phyloP scores from a whole-genome alignment of 2,113 vertebrate species.

The Muntiacus muntjak region DNA sequence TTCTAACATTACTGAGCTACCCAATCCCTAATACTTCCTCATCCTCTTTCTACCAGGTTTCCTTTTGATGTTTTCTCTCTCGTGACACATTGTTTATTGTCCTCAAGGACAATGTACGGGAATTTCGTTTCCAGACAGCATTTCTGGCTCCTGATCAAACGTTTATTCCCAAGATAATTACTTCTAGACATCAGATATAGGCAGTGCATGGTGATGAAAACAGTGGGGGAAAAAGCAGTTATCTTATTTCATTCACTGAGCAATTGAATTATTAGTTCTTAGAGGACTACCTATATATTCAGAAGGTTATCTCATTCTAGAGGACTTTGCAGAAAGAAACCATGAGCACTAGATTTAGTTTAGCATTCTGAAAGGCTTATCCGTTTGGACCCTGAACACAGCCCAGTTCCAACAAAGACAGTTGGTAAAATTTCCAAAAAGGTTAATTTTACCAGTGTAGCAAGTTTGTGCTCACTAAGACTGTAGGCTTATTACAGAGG shows the following conservation, averaged over 20 bases:
- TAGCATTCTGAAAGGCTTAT: background rate
- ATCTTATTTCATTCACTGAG: background rate
- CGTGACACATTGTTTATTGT: background rate
- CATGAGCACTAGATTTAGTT: background rate
- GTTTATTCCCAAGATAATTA: slow-evolving; percentile 18
- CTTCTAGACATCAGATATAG: background rate
- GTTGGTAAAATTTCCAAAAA: background rate
- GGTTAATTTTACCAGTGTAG: slow-evolving; percentile 9
- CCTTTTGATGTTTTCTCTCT: background rate
- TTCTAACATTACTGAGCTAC: background rate
- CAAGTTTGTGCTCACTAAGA: background rate
- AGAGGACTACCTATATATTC: background rate
- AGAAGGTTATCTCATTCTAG: background rate
- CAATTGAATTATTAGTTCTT: slow-evolving; percentile 33
- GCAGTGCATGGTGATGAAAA: background rate
- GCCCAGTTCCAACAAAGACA: slow-evolving; percentile 7
- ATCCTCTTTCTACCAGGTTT: background rate
- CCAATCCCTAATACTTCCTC: background rate
- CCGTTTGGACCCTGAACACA: background rate
- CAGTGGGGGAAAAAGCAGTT: background rate
- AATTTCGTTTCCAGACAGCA: background rate
- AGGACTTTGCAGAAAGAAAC: background rate
- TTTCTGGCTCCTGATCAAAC: slow-evolving; percentile 15
- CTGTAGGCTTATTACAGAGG: background rate
- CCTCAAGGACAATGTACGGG: background rate